Percentiles rank a stretch among this genome's conserved stretches.
Evolutionary conservation across 2,888 invertebrate species (phyloP).

Genomic region (Atethmia centrago): DNA sequence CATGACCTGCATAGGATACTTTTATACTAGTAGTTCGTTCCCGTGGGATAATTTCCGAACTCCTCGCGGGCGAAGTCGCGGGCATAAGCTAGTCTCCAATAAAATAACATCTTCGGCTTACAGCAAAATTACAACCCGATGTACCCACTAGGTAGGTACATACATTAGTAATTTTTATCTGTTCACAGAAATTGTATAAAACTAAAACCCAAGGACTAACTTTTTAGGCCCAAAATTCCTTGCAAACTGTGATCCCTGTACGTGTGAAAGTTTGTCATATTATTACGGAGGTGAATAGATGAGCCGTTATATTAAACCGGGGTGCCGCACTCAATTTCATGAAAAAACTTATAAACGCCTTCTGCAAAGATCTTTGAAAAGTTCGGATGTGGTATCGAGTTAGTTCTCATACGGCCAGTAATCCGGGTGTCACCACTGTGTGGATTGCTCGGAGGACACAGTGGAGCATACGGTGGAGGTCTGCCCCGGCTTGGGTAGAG

Average conservation of each 20-base stretch:
- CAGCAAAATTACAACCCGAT: neutral
- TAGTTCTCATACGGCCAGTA: neutral
- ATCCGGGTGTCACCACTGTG: too few species aligned
- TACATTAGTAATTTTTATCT: neutral
- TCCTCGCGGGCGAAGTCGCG: too few species aligned
- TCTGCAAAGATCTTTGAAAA: constrained; percentile 43
- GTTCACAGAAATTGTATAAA: neutral
- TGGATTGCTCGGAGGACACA: too few species aligned
- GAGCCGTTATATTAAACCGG: constrained; percentile 86
- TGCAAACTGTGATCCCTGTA: constrained; percentile 47
- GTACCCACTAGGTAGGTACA: neutral
- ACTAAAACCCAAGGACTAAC: constrained; percentile 12
- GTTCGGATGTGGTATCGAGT: constrained; percentile 70
- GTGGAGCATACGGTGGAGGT: too few species aligned
- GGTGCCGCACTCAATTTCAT: constrained; percentile 86
- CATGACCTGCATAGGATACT: too few species aligned
- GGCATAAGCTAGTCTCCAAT: too few species aligned
- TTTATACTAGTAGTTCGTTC: too few species aligned
- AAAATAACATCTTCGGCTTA: too few species aligned
- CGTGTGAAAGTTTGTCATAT: constrained; percentile 83
- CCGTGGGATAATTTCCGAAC: too few species aligned
- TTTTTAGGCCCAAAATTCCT: constrained; percentile 27
- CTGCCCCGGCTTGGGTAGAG: too few species aligned
- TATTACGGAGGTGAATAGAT: constrained; percentile 81
- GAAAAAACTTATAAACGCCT: constrained; percentile 84